A percentile compares a stretch with the other conserved stretches of the same genome.
These are phyloP conservation scores for Callyntrura guangdongensis DNA, from an alignment of 2,888 invertebrate genomes.

Conservation along the genomic window DNA sequence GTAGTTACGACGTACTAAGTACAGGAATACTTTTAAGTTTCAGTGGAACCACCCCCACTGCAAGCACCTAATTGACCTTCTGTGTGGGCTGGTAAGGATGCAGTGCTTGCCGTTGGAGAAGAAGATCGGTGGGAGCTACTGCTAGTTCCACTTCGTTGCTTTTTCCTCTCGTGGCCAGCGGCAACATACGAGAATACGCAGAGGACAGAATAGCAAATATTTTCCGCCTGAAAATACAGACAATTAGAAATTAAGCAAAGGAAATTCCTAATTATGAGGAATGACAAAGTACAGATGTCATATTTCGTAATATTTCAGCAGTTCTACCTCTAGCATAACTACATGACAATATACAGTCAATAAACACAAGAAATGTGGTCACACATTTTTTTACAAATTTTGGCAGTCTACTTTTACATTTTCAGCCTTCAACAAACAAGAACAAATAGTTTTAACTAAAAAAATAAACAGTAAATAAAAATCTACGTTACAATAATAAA, in stretches of 20 bases:
- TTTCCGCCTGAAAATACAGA: slow-evolving; percentile 92
- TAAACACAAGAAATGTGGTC: too few relatives aligned
- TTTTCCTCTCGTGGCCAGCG: slow-evolving; percentile 89
- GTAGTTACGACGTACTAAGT: not conserved
- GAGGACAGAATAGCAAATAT: slow-evolving; percentile 99
- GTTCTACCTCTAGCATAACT: too few relatives aligned
- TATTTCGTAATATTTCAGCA: too few relatives aligned
- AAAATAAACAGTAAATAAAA: not conserved
- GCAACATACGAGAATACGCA: slow-evolving; percentile 99
- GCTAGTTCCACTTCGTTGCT: slow-evolving; percentile 59
- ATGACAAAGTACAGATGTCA: too few relatives aligned
- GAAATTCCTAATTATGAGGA: too few relatives aligned
- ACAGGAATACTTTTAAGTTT: not conserved
- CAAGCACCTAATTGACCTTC: slow-evolving; percentile 30
- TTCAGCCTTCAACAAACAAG: not conserved
- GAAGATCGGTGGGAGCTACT: slow-evolving; percentile 52
- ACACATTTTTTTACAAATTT: too few relatives aligned
- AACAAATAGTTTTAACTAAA: not conserved
- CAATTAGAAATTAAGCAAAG: too few relatives aligned
- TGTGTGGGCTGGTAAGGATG: slow-evolving; percentile 60
- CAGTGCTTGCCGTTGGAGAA: slow-evolving; percentile 67
- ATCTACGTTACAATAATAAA: not conserved
- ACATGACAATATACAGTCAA: too few relatives aligned
- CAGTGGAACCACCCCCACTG: slow-evolving; percentile 13
- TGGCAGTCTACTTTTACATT: too few relatives aligned